Evolutionary conservation across 2,113 vertebrate species (phyloP), one percentile per base, ranked within the genome.

Genomic region (Tursiops truncatus): DNA sequence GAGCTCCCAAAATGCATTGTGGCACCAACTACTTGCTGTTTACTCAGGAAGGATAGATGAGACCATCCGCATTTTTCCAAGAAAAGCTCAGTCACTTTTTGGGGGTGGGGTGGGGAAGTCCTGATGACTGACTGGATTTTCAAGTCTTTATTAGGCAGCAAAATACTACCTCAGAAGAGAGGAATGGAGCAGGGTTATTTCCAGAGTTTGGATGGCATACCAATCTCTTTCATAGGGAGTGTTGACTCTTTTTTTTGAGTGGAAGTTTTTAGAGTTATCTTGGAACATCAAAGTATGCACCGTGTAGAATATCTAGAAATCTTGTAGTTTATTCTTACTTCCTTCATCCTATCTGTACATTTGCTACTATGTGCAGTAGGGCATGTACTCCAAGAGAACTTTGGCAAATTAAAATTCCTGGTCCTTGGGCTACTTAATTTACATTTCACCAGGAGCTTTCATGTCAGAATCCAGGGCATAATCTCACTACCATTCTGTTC

Each of bases 261-360:
- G 38, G 62, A 79, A 86, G 9, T 41, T 85, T 95, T 92, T 92
- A 89, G 71, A 76, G 3, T 60, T 95, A 8, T 90, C 67, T 91
- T 95, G 23, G 65, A 84, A 93, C 74, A 68, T 56, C 44, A 38
- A 58, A 83, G 58, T 70, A 62, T 74, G 41, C 4, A 25, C 12
- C 38, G 2, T 91, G 23, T 82, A 56, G 73, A 92, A 53, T 47
- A 62, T 77, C 21, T 81, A 31, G 82, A 81, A 85, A 50, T 23
- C 33, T 77, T 62, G 62, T 84, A 25, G 14, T 81, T 81, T 68
- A 38, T 77, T 91, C 41, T 94, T 91, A 9, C 36, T 93, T 79
- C 31, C 77, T 91, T 83, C 76, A 76, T 91, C 74, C 41, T 77
- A 0, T 81, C 47, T 91, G 11, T 84, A 44, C 36, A 31, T 89